Base-by-base conservation (phyloP, 2,113 vertebrate species). In the Parus major region DNA sequence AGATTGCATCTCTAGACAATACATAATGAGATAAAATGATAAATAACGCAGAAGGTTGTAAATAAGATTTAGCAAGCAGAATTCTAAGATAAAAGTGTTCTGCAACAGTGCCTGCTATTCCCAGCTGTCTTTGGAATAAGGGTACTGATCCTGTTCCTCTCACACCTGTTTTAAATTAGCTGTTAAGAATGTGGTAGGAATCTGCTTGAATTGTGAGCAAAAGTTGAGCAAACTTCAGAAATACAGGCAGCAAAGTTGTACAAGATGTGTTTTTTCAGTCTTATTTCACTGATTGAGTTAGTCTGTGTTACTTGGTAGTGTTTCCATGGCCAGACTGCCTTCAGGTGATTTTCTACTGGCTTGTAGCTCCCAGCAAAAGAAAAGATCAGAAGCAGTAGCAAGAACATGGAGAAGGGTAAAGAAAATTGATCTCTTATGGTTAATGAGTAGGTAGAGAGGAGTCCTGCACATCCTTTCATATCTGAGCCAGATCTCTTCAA, bases 1-100 rank as follows among this genome's bases (percentile, higher is more conserved):
- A 96, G 97, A 95, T 97, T 96, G 49, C 83, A 77, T 97, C 96
- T 97, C 96, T 93, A 96, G 97, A 96, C 71, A 95, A 88, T 96
- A 96, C 69, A 36, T 98, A 97, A 96, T 97, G 87, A 96, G 94
- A 95, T 96, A 88, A 97, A 92, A 91, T 96, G 92, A 95, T 97
- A 97, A 97, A 96, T 96, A 97, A 96, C 82, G 42, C 56, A 94
- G 91, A 91, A 78, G 94, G 91, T 81, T 90, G 79, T 95, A 93
- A 90, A 97, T 94, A 88, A 90, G 93, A 96, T 96, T 96, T 98
- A 97, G 96, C 95, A 96, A 97, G 86, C 79, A 95, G 53, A 96
- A 88, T 91, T 93, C 44, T 76, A 83, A 90, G 78, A 77, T 83
- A 96, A 95, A 96, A 97, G 91, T 96, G 86, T 55, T 93, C 46